Conservation (phyloP, 2,888 invertebrate genomes). For the Hirudinaria manillensis region DNA sequence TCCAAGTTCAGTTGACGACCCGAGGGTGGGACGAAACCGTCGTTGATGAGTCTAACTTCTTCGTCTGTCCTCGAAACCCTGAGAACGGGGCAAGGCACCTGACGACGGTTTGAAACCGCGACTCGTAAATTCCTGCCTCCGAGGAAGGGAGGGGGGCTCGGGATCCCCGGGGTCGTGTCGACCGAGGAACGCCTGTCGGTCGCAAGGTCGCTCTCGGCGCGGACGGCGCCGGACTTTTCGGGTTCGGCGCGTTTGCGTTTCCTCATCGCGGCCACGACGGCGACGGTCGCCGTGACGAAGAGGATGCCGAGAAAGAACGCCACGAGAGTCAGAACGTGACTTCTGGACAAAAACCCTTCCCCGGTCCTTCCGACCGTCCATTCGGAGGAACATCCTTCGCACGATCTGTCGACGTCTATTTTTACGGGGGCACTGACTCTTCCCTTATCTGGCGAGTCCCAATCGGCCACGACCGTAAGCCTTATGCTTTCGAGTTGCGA, state of each 20-base stretch:
- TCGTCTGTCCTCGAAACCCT: conserved; percentile 48
- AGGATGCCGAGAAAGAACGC: conserved; percentile 15
- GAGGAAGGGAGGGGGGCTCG: background rate
- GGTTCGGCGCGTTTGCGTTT: background rate
- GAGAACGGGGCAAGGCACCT: background rate
- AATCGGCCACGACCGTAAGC: conserved; percentile 27
- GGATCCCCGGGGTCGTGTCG: background rate
- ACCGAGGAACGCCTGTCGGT: conserved; percentile 10
- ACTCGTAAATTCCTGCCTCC: background rate
- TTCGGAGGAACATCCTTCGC: conserved; percentile 43
- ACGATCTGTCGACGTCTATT: conserved; percentile 44
- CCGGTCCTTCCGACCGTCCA: background rate
- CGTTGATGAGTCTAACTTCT: conserved; percentile 59
- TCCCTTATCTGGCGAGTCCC: conserved; percentile 22
- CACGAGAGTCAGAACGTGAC: background rate
- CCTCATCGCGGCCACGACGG: background rate
- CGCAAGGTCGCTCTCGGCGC: background rate
- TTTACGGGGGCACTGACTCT: background rate
- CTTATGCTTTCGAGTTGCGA: background rate
- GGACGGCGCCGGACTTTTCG: background rate
- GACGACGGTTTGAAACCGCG: background rate
- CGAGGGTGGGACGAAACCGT: conserved; percentile 54
- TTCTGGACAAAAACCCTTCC: background rate
- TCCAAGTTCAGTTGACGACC: background rate
- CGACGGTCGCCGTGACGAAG: conserved; percentile 6